Conservation (phyloP, 2,888 invertebrate species). For the Odontomyia ornata region DNA sequence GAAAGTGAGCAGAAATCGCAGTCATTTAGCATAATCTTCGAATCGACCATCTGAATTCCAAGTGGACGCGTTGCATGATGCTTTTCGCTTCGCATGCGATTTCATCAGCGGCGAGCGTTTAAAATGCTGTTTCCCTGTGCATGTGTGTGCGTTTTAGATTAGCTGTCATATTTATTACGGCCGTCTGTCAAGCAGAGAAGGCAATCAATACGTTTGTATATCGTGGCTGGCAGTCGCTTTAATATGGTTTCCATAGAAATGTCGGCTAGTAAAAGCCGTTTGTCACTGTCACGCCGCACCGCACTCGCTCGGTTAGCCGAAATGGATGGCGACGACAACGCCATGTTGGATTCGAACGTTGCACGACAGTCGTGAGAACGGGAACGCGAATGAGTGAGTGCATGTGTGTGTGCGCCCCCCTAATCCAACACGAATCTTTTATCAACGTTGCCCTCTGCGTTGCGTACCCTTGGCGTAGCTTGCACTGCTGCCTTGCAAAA, state of each 20-base stretch:
- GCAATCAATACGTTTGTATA: constrained; percentile 43
- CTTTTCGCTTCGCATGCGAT: neutral
- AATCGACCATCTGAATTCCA: neutral
- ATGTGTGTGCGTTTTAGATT: constrained; percentile 32
- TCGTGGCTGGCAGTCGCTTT: neutral
- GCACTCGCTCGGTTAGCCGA: neutral
- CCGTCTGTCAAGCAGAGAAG: neutral
- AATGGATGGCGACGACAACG: constrained; percentile 35
- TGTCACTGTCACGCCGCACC: constrained; percentile 5
- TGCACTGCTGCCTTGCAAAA: constrained; percentile 14
- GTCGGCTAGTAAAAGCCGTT: constrained; percentile 12
- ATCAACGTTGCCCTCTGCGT: neutral
- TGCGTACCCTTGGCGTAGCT: neutral
- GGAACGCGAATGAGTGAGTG: neutral
- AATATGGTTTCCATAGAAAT: constrained; percentile 46
- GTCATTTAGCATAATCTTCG: too few species aligned
- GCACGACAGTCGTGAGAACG: constrained; percentile 11
- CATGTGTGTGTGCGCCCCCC: constrained; percentile 1
- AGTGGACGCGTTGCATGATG: neutral
- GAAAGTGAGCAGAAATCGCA: constrained; percentile 1
- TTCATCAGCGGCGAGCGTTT: too few species aligned
- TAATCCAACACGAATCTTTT: neutral
- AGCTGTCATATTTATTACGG: constrained; percentile 20
- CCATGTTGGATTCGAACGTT: constrained; percentile 39
- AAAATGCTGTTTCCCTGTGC: neutral